Base-by-base conservation (phyloP, 2,113 vertebrate genomes). In the Sarotherodon lohbergeri region DNA sequence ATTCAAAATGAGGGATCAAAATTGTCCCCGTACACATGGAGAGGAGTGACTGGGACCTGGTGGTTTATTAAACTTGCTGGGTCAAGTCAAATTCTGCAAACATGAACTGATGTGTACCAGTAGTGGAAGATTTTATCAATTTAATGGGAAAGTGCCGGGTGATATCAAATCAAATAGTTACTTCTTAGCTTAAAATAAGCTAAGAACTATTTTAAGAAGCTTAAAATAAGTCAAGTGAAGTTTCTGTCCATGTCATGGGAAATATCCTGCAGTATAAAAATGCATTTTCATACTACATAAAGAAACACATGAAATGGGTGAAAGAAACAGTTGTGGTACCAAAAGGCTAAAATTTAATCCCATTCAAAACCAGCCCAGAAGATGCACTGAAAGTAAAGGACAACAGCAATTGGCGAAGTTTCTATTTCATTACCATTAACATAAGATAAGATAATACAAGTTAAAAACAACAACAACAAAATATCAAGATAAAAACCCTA, bases 271-370 rank as follows among this genome's bases (percentile, higher is more conserved):
- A 39, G 61, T 1, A 19, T 36, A n/a, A 66, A 66, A 66, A 36
- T n/a, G 32, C 32, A 66, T 66, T 0, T 3, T 36, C 61, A 36
- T 66, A 36, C 61, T 66, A 36, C 17, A 36, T 36, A 66, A 66
- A 2, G 6, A 66, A 36, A n/a, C 59, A 66, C 32, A 12, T 66
- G 61, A 66, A 63, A 0, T 36, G 32, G 59, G 32, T 36, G 32
- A 63, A 17, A 63, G 59, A 63, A 0, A 6, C 63, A 41, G 19
- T 1, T 8, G 36, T 41, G 36, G 11, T 41, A 61, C 29, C 57
- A 34, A 61, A 61, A 61, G 5, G 10, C 29, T 3, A 68, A 41
- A 8, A 0, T 68, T 0, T 41, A 8, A 1, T 66, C 61, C 61
- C 36, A 1, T 2, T 41, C 4, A 68, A 68, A 68, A 24, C 19